These are phyloP conservation scores for Spilarctia lutea DNA, from an alignment of 2,888 invertebrate species.

Conservation along the genomic window DNA sequence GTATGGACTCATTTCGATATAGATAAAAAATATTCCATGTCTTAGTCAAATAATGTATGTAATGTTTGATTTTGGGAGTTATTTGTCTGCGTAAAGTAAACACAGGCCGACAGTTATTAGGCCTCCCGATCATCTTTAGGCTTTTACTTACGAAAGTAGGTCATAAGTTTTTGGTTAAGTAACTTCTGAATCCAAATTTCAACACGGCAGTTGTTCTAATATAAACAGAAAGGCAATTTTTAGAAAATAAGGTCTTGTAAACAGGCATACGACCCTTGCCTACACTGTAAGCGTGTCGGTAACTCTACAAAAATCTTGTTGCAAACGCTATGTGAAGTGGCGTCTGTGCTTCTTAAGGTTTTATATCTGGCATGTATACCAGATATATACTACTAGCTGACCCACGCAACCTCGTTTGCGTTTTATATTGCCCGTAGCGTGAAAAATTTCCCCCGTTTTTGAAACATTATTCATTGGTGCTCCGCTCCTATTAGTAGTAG, in stretches of 20 bases:
- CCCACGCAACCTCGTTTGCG: too few relatives aligned
- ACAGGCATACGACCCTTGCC: too few relatives aligned
- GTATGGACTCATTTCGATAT: constrained; percentile 1
- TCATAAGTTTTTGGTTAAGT: too few relatives aligned
- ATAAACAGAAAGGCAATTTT: too few relatives aligned
- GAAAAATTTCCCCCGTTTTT: too few relatives aligned
- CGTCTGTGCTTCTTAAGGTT: background rate
- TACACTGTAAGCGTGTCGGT: background rate
- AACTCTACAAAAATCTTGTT: background rate
- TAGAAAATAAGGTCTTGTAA: too few relatives aligned
- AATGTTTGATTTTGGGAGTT: background rate
- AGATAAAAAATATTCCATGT: background rate
- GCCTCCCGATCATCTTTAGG: background rate
- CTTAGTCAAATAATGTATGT: background rate
- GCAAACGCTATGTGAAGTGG: background rate
- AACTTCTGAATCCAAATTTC: too few relatives aligned
- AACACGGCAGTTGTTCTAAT: too few relatives aligned
- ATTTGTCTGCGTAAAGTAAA: background rate
- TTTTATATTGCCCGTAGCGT: too few relatives aligned
- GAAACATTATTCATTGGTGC: too few relatives aligned
- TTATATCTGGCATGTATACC: background rate
- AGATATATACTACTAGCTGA: background rate
- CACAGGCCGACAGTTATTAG: too few relatives aligned
- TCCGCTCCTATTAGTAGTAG: too few relatives aligned
- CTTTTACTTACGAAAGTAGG: background rate